A percentile compares a stretch with the other conserved stretches of the same genome.
phyloP scores from a whole-genome alignment of 1,140 invertebrate species.

The Arctopsyche grandis region DNA sequence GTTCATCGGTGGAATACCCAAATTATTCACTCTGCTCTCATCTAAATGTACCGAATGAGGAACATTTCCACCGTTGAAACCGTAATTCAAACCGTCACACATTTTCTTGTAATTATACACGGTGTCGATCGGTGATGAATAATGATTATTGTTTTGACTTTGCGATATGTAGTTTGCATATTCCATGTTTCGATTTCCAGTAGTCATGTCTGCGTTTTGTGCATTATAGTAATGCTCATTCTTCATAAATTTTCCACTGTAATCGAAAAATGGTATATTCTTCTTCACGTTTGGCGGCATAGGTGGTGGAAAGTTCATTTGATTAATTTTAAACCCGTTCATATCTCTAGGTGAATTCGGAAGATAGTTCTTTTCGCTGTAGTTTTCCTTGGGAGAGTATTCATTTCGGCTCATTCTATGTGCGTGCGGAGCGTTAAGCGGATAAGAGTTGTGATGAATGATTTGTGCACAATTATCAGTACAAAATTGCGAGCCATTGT shows the following conservation, averaged over 20 bases:
- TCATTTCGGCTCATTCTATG: not conserved
- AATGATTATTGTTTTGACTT: slow-evolving; percentile 19
- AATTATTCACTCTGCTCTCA: slow-evolving; percentile 39
- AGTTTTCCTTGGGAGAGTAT: slow-evolving; percentile 21
- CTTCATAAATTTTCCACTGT: not conserved
- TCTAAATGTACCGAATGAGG: slow-evolving; percentile 40
- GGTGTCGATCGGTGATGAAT: slow-evolving; percentile 24
- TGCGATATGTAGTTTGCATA: slow-evolving; percentile 31
- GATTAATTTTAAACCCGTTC: slow-evolving; percentile 21
- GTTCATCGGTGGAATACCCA: slow-evolving; percentile 36
- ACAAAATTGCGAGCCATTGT: not conserved
- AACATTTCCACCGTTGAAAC: slow-evolving; percentile 25
- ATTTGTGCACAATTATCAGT: slow-evolving; percentile 10
- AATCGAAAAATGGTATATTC: slow-evolving; percentile 1
- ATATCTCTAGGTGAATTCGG: slow-evolving; percentile 8
- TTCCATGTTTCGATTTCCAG: slow-evolving; percentile 39
- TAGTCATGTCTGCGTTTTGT: not conserved
- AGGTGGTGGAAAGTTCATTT: not conserved
- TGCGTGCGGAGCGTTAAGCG: not conserved
- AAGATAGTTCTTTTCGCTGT: slow-evolving; percentile 5
- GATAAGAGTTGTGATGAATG: not conserved
- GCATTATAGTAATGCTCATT: slow-evolving; percentile 17
- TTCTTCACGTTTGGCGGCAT: not conserved
- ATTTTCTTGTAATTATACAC: slow-evolving; percentile 44
- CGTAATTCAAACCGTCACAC: slow-evolving; percentile 40